Conservation (phyloP, 2,888 invertebrate species). For the Marronus borbonicus region DNA sequence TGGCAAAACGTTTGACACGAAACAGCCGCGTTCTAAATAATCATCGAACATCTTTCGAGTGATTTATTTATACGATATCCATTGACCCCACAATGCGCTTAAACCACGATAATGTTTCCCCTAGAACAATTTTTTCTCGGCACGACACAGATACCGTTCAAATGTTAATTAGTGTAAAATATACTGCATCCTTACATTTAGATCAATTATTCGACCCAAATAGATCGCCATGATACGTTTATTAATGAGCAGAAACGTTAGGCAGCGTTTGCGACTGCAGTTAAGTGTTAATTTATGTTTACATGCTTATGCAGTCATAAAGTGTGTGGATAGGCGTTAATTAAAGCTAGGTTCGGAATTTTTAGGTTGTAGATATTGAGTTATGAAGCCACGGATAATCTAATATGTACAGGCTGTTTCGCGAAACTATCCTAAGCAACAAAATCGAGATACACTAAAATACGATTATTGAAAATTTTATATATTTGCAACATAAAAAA, state of each 20-base stretch:
- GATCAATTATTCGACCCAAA: slow-evolving; percentile 26
- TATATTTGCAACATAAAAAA: too few relatives aligned
- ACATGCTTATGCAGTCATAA: background rate
- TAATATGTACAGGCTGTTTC: background rate
- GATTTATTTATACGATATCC: background rate
- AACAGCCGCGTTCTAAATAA: too few relatives aligned
- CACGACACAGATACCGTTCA: background rate
- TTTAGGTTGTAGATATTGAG: background rate
- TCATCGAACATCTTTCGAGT: too few relatives aligned
- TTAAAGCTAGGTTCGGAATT: background rate
- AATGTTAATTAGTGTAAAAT: slow-evolving; percentile 19
- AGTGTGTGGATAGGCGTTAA: background rate
- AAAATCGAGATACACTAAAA: too few relatives aligned
- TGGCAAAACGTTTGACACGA: too few relatives aligned
- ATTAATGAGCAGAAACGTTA: slow-evolving; percentile 15
- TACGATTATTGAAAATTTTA: too few relatives aligned
- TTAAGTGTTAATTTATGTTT: slow-evolving; percentile 3
- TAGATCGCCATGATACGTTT: slow-evolving; percentile 19
- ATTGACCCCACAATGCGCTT: background rate
- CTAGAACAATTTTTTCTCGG: background rate
- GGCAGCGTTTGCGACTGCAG: background rate
- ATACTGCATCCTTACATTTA: slow-evolving; percentile 1
- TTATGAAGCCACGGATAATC: background rate
- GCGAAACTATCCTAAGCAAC: too few relatives aligned
- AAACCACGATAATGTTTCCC: background rate